Conservation (phyloP, 2,113 vertebrate genomes). For the Pituophis catenifer region DNA sequence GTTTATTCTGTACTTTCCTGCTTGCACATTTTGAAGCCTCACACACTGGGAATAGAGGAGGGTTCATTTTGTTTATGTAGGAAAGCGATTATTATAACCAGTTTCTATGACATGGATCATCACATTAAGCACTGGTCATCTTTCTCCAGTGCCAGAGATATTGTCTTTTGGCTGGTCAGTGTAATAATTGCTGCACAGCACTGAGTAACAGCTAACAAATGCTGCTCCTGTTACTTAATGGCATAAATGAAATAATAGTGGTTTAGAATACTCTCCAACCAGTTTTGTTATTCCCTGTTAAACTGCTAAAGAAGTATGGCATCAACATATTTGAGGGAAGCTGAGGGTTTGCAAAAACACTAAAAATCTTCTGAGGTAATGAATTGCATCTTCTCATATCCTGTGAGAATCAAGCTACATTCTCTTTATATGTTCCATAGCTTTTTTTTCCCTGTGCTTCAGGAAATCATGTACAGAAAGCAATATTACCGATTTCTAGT, state of each 20-base stretch:
- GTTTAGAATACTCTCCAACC: neutral
- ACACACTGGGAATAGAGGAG: neutral
- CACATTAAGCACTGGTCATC: constrained; percentile 12
- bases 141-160: constrained; percentile 17
- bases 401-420: neutral
- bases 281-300: neutral
- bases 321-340: neutral
- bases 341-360: neutral
- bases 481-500: neutral
- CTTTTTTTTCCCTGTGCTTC: neutral
- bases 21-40: neutral
- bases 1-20: neutral
- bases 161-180: constrained; percentile 34
- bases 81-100: neutral
- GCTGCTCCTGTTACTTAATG: neutral
- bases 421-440: neutral
- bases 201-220: neutral
- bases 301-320: neutral
- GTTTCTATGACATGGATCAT: rapidly evolving
- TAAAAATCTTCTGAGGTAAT: neutral
- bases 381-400: neutral
- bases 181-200: neutral
- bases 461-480: neutral
- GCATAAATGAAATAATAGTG: neutral
- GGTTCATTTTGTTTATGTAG: neutral